phyloP scores from a whole-genome alignment of 2,113 vertebrate species.

The Dicerorhinus sumatrensis region DNA sequence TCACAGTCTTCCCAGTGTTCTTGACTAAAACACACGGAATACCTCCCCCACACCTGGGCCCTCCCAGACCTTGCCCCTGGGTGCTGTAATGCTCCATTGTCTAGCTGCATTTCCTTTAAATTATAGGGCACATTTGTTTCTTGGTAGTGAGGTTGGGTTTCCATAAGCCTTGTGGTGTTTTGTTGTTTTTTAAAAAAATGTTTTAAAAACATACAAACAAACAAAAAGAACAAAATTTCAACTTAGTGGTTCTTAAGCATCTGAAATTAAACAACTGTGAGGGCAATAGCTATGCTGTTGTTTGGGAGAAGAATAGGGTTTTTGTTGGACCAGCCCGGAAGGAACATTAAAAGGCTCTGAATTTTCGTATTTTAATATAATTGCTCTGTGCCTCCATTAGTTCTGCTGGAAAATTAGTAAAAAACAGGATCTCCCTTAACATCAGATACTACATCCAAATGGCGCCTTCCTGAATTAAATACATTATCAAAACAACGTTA shows the following conservation, averaged over 20 bases:
- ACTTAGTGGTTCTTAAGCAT: background rate
- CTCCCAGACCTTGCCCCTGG: background rate
- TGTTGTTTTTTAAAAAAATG: background rate
- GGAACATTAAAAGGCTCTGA: background rate
- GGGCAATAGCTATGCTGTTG: background rate
- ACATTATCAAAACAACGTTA: conserved; percentile 46
- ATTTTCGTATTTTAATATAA: conserved; percentile 34
- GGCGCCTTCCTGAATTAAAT: conserved; percentile 64
- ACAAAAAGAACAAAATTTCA: conserved; percentile 28
- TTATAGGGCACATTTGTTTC: background rate
- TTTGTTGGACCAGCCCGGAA: background rate
- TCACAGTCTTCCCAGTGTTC: too few species aligned
- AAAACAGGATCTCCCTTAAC: conserved; percentile 35
- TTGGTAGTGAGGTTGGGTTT: background rate
- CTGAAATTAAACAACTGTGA: background rate
- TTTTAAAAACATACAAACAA: background rate
- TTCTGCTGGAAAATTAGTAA: conserved; percentile 33
- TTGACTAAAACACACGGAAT: too few species aligned
- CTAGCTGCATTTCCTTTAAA: background rate
- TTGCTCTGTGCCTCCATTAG: conserved; percentile 30
- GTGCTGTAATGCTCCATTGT: background rate
- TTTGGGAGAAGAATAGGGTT: background rate
- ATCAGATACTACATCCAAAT: conserved; percentile 26
- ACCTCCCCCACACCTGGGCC: fast-evolving
- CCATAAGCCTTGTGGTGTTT: background rate